These are phyloP conservation scores for Benthosema pterotum DNA, from an alignment of 2,797 vertebrate genomes.

Conservation along the genomic window DNA sequence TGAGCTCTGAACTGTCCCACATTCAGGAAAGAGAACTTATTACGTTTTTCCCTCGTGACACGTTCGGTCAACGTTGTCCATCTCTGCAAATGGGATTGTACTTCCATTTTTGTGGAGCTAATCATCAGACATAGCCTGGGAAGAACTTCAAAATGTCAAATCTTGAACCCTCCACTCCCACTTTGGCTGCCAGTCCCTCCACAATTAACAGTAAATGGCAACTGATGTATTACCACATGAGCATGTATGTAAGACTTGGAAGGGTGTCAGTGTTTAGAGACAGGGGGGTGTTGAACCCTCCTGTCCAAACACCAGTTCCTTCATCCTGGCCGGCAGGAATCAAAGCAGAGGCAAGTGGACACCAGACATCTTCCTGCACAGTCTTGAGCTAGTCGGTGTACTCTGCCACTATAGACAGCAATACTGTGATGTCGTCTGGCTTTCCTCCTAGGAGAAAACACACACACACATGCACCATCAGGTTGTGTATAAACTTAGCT, in stretches of 20 bases:
- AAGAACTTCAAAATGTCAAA: constrained; percentile 12
- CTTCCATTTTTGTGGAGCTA: too few relatives aligned
- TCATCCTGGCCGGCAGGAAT: constrained; percentile 80
- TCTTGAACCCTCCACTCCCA: constrained; percentile 20
- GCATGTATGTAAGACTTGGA: not conserved
- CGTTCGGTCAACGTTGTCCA: constrained; percentile 22
- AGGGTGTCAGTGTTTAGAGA: constrained; percentile 15
- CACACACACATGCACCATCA: too few relatives aligned
- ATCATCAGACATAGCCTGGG: constrained; percentile 28
- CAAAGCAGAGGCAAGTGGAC: constrained; percentile 49
- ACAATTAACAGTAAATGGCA: too few relatives aligned
- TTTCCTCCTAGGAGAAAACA: constrained; percentile 84
- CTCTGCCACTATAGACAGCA: constrained; percentile 97
- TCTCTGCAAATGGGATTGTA: constrained; percentile 47
- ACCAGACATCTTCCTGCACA: constrained; percentile 26
- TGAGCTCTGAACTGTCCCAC: constrained; percentile 15
- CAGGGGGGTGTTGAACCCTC: constrained; percentile 16
- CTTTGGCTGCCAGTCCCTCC: not conserved
- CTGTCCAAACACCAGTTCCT: constrained; percentile 45
- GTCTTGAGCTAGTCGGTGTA: constrained; percentile 94
- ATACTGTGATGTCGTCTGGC: constrained; percentile 98
- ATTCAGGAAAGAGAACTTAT: constrained; percentile 34
- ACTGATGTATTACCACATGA: constrained; percentile 5
- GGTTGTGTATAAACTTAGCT: too few relatives aligned
- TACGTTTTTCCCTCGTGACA: constrained; percentile 21